Evolutionary conservation across 2,113 vertebrate species (phyloP).

Genomic region (Neolamprologus sp.): DNA sequence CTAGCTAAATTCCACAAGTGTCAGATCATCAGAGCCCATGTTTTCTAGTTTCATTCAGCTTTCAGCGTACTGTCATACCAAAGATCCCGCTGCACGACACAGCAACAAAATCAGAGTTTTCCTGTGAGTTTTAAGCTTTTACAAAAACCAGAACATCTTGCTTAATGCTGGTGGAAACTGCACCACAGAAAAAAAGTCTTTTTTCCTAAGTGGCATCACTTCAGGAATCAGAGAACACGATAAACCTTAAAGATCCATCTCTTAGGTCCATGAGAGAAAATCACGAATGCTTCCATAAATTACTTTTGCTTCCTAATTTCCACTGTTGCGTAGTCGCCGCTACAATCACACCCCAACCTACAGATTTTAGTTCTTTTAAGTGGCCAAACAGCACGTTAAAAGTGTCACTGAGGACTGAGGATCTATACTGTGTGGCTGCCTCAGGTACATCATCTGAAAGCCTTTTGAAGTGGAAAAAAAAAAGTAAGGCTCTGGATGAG

Average conservation of each 20-base stretch:
- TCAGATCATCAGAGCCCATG: background rate
- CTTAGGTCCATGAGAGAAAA: background rate
- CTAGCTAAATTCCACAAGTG: background rate
- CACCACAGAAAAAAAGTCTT: background rate
- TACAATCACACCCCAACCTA: background rate
- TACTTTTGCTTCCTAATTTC: background rate
- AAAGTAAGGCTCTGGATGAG: slow-evolving; percentile 17
- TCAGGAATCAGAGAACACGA: background rate
- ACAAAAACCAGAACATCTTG: background rate
- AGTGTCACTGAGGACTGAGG: background rate
- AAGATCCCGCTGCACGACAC: background rate
- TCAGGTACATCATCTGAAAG: background rate
- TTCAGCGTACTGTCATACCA: background rate
- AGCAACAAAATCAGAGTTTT: background rate
- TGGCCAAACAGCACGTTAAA: background rate
- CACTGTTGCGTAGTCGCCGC: background rate
- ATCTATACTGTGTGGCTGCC: background rate
- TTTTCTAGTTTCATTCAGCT: background rate
- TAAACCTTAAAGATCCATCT: background rate
- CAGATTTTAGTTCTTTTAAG: background rate
- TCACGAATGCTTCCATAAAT: background rate
- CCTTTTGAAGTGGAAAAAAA: background rate
- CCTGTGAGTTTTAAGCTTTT: background rate
- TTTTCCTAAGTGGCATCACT: background rate
- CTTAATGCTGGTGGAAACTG: slow-evolving; percentile 6